Evolutionary conservation across 2,888 invertebrate genomes (phyloP).

Genomic region (Schrankia costaestrigalis): DNA sequence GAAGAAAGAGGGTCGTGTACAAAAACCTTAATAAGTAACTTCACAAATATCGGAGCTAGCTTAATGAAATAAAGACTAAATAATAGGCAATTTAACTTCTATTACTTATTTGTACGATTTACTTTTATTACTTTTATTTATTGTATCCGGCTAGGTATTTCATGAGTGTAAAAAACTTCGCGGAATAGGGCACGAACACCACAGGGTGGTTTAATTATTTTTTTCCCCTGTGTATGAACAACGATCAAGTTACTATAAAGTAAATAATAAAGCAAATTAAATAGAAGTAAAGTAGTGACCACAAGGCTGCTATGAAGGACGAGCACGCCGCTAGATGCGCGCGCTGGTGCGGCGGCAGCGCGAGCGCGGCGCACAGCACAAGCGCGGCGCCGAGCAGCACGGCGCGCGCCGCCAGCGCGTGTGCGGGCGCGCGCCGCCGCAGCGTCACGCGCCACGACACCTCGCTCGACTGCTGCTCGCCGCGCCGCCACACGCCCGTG

Average conservation of each 20-base stretch:
- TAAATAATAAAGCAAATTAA: background rate
- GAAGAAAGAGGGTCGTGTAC: too few species aligned
- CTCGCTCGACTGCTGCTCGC: background rate
- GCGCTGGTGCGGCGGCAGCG: constrained; percentile 45
- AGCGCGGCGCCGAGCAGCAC: constrained; percentile 39
- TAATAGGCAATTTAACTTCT: background rate
- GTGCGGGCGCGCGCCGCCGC: constrained; percentile 4
- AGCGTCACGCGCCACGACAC: constrained; percentile 1
- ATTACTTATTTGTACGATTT: background rate
- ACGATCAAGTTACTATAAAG: too few species aligned
- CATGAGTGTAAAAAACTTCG: too few species aligned
- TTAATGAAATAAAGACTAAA: too few species aligned
- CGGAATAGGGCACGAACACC: background rate
- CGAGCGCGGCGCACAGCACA: constrained; percentile 44
- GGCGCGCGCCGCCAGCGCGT: constrained; percentile 33
- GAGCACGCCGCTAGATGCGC: constrained; percentile 58
- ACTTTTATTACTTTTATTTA: too few species aligned
- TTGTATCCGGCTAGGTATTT: too few species aligned
- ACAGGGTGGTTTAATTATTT: background rate
- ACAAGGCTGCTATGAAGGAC: constrained; percentile 51
- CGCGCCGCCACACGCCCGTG: constrained; percentile 13
- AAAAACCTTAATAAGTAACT: too few species aligned
- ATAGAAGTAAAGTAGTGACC: constrained; percentile 34
- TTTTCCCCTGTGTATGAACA: too few species aligned
- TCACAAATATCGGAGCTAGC: too few species aligned